A percentile compares a stretch with the other conserved stretches of the same genome.
Conservation (phyloP, 2,888 invertebrate species). For the Dasysyrphus tricinctus region DNA sequence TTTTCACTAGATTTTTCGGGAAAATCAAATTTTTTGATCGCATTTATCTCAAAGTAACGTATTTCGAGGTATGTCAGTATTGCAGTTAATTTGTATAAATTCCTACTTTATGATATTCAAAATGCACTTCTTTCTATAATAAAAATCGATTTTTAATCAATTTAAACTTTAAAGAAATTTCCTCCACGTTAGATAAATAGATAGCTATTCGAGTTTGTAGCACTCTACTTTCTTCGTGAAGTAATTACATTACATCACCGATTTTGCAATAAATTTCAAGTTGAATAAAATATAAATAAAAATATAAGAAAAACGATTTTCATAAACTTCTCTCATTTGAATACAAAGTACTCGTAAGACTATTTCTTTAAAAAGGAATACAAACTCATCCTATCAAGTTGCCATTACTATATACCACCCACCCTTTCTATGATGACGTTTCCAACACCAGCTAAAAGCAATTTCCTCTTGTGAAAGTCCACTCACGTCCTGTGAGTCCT, state of each 20-base stretch:
- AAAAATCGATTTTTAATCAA: no score
- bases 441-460: slow-evolving; percentile 11
- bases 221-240: neutral
- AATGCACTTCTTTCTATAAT: no score
- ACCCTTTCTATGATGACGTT: neutral
- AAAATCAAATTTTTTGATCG: no score
- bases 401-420: neutral
- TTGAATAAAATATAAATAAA: slow-evolving; percentile 15
- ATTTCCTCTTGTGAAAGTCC: slow-evolving; percentile 69
- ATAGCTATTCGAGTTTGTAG: no score
- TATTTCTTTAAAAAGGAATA: neutral
- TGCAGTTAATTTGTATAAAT: no score
- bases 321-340: slow-evolving; percentile 9
- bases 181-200: no score
- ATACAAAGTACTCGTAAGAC: neutral
- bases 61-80: no score
- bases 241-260: neutral
- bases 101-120: no score
- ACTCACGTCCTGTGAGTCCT: slow-evolving; percentile 75
- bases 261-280: slow-evolving; percentile 8
- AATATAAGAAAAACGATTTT: neutral
- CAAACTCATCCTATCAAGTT: neutral
- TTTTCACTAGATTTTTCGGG: no score
- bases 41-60: no score
- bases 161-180: no score